A percentile compares a stretch with the other conserved stretches of the same genome.
Evolutionary conservation across 2,113 vertebrate genomes (phyloP).

Genomic region (Semnornis frantzii): DNA sequence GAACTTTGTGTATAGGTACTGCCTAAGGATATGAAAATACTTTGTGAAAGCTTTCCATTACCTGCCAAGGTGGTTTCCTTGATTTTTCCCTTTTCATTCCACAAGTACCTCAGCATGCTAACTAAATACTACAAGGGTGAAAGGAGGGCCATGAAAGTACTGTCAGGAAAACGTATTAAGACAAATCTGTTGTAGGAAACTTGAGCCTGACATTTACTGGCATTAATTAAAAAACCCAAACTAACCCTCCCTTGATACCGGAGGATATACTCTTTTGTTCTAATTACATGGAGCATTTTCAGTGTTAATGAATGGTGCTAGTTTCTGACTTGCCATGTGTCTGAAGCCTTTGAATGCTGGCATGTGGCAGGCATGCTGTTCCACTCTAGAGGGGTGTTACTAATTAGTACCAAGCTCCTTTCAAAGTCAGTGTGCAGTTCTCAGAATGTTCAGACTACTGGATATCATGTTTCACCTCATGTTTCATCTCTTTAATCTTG

Average conservation of each 20-base stretch:
- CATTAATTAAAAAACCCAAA: neutral
- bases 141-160: neutral
- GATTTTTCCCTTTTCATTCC: neutral
- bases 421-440: neutral
- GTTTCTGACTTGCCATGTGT: neutral
- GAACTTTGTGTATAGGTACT: conserved; percentile 96
- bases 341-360: neutral
- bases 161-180: neutral
- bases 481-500: neutral
- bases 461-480: neutral
- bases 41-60: neutral
- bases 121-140: neutral
- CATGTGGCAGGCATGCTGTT: neutral
- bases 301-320: neutral
- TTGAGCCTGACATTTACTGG: neutral
- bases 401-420: neutral
- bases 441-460: neutral
- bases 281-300: neutral
- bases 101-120: neutral
- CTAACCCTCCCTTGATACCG: neutral
- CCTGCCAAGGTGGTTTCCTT: neutral
- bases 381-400: neutral
- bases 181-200: neutral
- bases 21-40: neutral
- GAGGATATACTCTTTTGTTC: neutral